phyloP scores from a whole-genome alignment of 2,113 vertebrate genomes.

The Falcunculus frontatus region DNA sequence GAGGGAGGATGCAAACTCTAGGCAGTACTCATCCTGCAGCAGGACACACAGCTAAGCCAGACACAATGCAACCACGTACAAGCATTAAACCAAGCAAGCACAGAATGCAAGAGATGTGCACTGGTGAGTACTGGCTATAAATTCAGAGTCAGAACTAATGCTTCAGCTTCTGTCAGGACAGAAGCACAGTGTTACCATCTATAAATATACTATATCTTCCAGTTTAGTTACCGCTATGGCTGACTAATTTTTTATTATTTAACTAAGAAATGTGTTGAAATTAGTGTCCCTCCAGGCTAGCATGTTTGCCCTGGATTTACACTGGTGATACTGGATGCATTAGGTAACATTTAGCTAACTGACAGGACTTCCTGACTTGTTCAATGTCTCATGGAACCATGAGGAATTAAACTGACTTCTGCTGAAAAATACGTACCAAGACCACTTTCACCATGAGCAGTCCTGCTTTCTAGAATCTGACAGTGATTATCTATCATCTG shows the following conservation, averaged over 20 bases:
- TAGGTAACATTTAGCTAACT: not conserved
- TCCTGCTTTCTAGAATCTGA: not conserved
- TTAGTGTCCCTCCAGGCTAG: not conserved
- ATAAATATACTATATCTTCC: not conserved
- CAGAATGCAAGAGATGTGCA: accelerated
- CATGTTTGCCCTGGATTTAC: not conserved
- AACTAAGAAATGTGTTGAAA: not conserved
- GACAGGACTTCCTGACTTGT: not conserved
- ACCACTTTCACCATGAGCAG: not conserved
- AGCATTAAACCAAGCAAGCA: not conserved
- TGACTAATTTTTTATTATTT: not conserved
- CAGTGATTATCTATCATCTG: not conserved
- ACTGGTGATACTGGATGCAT: not conserved
- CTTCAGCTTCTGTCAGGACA: not conserved
- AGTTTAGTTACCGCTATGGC: not conserved
- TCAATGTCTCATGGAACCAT: not conserved
- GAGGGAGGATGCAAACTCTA: not conserved
- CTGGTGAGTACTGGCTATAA: not conserved
- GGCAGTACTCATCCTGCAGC: not conserved
- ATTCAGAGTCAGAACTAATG: not conserved
- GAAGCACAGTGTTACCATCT: not conserved
- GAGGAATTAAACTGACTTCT: not conserved
- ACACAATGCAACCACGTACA: not conserved
- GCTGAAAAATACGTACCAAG: not conserved
- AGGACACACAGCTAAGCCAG: not conserved